A percentile compares a stretch with the other conserved stretches of the same genome.
phyloP scores from a whole-genome alignment of 1,140 invertebrate species.

The Helicoverpa armigera region DNA sequence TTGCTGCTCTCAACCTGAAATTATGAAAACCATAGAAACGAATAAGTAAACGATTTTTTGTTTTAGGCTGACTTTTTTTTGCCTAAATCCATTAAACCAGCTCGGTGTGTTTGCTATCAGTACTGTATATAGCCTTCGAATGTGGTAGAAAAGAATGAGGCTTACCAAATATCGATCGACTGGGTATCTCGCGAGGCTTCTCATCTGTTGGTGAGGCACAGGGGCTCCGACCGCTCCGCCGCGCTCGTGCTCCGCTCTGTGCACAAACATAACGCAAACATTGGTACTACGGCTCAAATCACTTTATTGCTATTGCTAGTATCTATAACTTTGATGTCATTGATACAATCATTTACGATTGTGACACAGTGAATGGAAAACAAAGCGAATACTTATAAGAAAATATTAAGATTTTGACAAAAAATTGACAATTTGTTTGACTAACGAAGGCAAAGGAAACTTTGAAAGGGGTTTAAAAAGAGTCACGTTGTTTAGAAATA shows the following conservation, averaged over 20 bases:
- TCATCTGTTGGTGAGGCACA: constrained; percentile 84
- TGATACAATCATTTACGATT: too few relatives aligned
- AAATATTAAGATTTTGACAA: too few relatives aligned
- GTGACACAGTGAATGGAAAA: too few relatives aligned
- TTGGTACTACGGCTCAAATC: neutral
- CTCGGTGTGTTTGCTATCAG: too few relatives aligned
- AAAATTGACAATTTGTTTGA: too few relatives aligned
- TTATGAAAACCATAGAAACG: constrained; percentile 11
- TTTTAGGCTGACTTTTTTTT: too few relatives aligned
- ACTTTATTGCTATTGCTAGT: neutral
- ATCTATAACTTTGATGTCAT: too few relatives aligned
- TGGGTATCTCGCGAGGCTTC: constrained; percentile 66
- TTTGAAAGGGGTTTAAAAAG: too few relatives aligned
- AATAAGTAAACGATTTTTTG: neutral
- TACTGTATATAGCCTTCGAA: neutral
- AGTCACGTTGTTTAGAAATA: too few relatives aligned
- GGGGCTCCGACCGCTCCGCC: constrained; percentile 78
- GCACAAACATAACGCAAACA: constrained; percentile 51
- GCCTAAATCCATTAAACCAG: too few relatives aligned
- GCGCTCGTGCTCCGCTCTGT: constrained; percentile 70
- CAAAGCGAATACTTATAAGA: too few relatives aligned
- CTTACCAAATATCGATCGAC: constrained; percentile 84
- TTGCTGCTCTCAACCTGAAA: constrained; percentile 83
- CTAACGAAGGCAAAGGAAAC: too few relatives aligned
- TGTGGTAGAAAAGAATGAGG: constrained; percentile 20